A percentile compares a stretch with the other conserved stretches of the same genome.
These are phyloP conservation scores for Alosa sapidissima DNA, from an alignment of 2,797 vertebrate species.

Conservation along the genomic window DNA sequence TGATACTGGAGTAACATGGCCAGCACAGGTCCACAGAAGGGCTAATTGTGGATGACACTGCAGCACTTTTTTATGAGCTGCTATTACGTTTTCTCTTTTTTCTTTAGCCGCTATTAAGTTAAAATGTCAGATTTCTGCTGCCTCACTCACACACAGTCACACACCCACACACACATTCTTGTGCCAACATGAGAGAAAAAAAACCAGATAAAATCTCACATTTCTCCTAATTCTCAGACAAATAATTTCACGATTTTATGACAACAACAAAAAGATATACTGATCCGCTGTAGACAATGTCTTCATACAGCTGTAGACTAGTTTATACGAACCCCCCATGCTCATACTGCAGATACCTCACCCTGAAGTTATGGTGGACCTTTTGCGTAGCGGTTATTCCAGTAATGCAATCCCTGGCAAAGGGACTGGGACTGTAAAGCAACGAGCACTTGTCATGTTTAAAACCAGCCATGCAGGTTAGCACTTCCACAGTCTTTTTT, in stretches of 20 bases:
- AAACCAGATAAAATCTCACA: not conserved
- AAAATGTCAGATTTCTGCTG: not conserved
- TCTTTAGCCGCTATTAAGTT: not conserved
- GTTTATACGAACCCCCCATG: not conserved
- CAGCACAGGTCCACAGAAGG: not conserved
- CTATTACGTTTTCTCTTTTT: not conserved
- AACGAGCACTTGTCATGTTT: slow-evolving; percentile 45
- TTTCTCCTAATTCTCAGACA: not conserved
- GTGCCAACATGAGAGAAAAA: not conserved
- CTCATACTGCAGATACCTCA: not conserved
- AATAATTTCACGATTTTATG: not conserved
- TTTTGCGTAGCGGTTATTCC: not conserved
- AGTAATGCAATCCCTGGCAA: slow-evolving; percentile 34
- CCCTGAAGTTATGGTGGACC: not conserved
- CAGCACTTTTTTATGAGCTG: not conserved
- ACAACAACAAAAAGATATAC: not conserved
- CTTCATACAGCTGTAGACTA: not conserved
- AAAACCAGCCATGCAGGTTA: slow-evolving; percentile 23
- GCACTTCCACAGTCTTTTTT: not conserved
- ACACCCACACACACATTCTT: not conserved
- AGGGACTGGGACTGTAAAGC: slow-evolving; percentile 35
- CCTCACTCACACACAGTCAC: not conserved
- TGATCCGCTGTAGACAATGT: not conserved
- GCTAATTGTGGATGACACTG: not conserved
- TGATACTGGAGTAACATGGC: not conserved